Conservation (phyloP, 1,140 invertebrate species). For the Pseudomyrmex concolor region DNA sequence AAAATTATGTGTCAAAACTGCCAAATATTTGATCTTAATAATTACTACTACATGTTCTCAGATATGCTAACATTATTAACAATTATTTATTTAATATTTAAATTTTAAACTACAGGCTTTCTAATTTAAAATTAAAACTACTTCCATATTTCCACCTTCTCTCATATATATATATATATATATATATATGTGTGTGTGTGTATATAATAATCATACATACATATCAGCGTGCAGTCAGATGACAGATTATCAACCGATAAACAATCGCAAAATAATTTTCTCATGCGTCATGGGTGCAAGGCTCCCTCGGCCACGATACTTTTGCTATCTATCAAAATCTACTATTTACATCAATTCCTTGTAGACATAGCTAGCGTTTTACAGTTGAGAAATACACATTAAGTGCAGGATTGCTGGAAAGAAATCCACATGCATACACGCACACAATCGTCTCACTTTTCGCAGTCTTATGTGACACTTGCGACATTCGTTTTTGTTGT, state of each 20-base stretch:
- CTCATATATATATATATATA: no score
- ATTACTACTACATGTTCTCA: no score
- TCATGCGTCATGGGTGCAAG: slow-evolving; percentile 63
- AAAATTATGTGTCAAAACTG: no score
- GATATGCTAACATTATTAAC: no score
- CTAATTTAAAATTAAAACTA: no score
- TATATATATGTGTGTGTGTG: no score
- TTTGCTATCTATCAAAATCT: slow-evolving; percentile 73
- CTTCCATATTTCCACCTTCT: no score
- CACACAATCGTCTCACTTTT: slow-evolving; percentile 8
- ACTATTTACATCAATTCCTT: slow-evolving; percentile 82
- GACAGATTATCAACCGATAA: slow-evolving; percentile 1
- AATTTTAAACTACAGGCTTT: no score
- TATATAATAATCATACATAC: no score
- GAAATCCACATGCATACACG: slow-evolving; percentile 58
- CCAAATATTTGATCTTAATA: no score
- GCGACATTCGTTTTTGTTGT: slow-evolving; percentile 19
- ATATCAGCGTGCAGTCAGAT: no score
- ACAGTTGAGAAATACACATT: slow-evolving; percentile 68
- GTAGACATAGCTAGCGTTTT: slow-evolving; percentile 76
- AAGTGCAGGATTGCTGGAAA: slow-evolving; percentile 72
- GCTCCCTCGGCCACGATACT: slow-evolving; percentile 72
- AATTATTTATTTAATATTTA: no score
- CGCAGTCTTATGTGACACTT: slow-evolving; percentile 48
- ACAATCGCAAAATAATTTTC: slow-evolving; percentile 28